Evolutionary conservation across 2,113 vertebrate species (phyloP).

Genomic region (Aldabrachelys gigantea): DNA sequence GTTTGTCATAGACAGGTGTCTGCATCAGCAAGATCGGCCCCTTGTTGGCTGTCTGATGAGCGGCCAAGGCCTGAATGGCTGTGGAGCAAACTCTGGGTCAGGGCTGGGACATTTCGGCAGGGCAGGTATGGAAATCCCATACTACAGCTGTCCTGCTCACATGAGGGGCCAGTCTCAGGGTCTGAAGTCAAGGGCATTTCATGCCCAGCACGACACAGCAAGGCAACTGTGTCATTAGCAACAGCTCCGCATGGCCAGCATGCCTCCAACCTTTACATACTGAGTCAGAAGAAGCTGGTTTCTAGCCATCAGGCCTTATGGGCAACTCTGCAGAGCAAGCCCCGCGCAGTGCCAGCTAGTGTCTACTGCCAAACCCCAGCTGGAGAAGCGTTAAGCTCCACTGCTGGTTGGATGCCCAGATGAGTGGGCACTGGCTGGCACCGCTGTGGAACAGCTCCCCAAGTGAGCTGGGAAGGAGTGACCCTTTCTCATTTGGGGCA

Average conservation of each 20-base stretch:
- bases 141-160: constrained; percentile 26
- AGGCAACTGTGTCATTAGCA: not conserved
- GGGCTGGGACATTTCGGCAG: not conserved
- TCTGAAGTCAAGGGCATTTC: not conserved
- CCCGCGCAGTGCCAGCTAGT: fast-evolving
- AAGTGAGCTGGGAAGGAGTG: not conserved
- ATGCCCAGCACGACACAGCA: not conserved
- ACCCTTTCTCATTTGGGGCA: not conserved
- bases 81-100: not conserved
- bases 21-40: fast-evolving
- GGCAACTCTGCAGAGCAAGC: not conserved
- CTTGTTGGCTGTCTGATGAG: not conserved
- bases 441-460: not conserved
- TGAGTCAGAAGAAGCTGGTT: not conserved
- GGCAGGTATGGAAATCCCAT: constrained; percentile 10
- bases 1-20: not conserved
- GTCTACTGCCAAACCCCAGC: not conserved
- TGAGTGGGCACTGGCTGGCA: not conserved
- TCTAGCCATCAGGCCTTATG: constrained; percentile 6
- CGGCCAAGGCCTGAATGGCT: fast-evolving
- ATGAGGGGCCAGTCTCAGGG: not conserved
- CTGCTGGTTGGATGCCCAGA: not conserved
- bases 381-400: not conserved
- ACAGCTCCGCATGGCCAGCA: not conserved
- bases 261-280: not conserved